Evolutionary conservation across 2,113 vertebrate species (phyloP), one percentile per base, ranked within the genome.

Genomic region (Tragelaphus scriptus): DNA sequence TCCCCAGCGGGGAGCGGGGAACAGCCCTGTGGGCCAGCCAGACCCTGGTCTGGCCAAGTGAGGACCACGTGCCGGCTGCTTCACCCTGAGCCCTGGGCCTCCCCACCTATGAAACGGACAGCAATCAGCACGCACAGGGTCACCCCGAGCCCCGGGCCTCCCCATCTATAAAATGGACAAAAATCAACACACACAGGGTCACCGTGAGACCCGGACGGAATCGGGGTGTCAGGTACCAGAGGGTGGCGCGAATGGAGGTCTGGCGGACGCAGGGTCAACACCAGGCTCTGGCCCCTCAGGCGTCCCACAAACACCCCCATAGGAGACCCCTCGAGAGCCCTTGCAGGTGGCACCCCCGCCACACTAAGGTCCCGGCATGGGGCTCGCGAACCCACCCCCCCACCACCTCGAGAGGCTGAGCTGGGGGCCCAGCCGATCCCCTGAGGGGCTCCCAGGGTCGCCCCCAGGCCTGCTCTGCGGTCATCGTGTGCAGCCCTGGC

Each of bases 241-340:
- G n/a, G n/a, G 4, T 6, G 28, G 9, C 30, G 1, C 0, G 2
- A 80, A 79, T 5, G 30, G 44, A 58, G 40, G n/a, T 40, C 19
- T 14, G 32, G n/a, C 36, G 1, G 30, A n/a, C 2, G 4, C 40
- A 55, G 59, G 77, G 53, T 36, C 55, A 14, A 36, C 15, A 7
- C 63, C 58, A 32, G 63, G 19, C 26, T 32, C 56, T 13, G 2
- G 12, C 12, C n/a, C 58, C 30, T 21, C 40, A 36, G 1, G 1
- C 4, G 11, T 32, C 79, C 71, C 36, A 17, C 56, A 58, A 80
- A 65, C 7, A 21, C 21, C 5, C 12, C 12, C 26, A 2, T 3
- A 2, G 28, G 25, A 30, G 32, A 75, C 5, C 25, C 17, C 3
- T 32, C 23, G 23, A 49, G 44, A 58, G 4, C 61, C 17, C 77